These are phyloP conservation scores for Netelia inedita DNA, from an alignment of 2,888 invertebrate genomes.

Conservation along the genomic window DNA sequence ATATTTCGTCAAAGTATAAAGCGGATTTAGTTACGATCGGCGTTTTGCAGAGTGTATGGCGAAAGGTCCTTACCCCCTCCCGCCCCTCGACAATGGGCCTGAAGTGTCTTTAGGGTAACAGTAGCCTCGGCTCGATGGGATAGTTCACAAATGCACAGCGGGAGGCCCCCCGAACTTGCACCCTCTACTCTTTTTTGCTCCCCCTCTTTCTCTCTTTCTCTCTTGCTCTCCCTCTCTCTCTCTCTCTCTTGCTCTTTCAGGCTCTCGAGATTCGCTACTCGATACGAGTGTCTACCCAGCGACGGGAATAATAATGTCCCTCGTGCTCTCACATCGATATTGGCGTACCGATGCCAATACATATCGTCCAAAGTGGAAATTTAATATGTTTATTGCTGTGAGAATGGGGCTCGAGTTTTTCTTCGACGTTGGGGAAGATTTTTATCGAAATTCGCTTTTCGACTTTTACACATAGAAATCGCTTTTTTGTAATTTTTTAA, in stretches of 20 bases:
- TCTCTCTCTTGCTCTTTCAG: constrained; percentile 68
- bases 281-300: constrained; percentile 78
- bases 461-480: constrained; percentile 7
- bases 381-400: constrained; percentile 84
- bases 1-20: constrained; percentile 8
- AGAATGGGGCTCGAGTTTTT: constrained; percentile 78
- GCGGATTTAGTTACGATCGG: constrained; percentile 78
- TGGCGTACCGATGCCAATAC: constrained; percentile 73
- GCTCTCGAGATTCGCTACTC: constrained; percentile 82
- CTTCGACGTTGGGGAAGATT: constrained; percentile 76
- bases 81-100: constrained; percentile 77
- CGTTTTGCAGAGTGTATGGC: constrained; percentile 69
- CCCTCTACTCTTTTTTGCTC: constrained; percentile 27
- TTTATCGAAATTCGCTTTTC: constrained; percentile 72
- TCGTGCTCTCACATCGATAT: constrained; percentile 52
- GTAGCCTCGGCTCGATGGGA: constrained; percentile 79
- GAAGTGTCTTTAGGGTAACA: constrained; percentile 81
- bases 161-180: constrained; percentile 73
- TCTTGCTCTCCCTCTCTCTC: constrained; percentile 65
- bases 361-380: constrained; percentile 67
- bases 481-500: neutral
- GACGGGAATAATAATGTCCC: constrained; percentile 77
- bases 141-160: constrained; percentile 84
- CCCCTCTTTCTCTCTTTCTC: constrained; percentile 65
- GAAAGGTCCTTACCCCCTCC: constrained; percentile 41